Percentiles rank a stretch among this genome's conserved stretches.
phyloP scores from a whole-genome alignment of 2,888 invertebrate species.

The Rhodophaea formosa region DNA sequence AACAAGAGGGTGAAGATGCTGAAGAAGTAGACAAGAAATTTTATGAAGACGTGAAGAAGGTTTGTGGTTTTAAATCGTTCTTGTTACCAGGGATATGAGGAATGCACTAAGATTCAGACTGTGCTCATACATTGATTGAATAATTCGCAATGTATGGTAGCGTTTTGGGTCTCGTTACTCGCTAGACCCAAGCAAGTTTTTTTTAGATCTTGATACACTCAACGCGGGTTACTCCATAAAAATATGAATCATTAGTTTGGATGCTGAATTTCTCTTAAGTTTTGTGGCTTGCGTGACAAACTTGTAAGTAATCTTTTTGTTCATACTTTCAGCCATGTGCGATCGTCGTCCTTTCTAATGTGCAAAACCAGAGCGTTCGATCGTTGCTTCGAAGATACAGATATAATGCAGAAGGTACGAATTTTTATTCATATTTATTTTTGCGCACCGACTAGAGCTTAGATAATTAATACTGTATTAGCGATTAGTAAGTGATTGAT shows the following conservation, averaged over 20 bases:
- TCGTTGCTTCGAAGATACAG: constrained; percentile 67
- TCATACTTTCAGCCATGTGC: constrained; percentile 57
- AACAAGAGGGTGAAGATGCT: constrained; percentile 34
- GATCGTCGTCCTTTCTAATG: constrained; percentile 62
- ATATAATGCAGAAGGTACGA: constrained; percentile 65
- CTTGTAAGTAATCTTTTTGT: constrained; percentile 21
- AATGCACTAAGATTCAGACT: no score
- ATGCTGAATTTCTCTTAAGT: background rate
- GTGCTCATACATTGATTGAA: no score
- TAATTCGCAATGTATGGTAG: background rate
- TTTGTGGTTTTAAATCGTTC: no score
- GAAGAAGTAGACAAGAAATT: constrained; percentile 34
- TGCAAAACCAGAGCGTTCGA: constrained; percentile 61
- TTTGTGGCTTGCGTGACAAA: constrained; percentile 7
- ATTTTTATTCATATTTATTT: constrained; percentile 20
- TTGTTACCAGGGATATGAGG: no score
- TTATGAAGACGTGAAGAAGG: constrained; percentile 39
- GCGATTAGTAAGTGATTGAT: no score
- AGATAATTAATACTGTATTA: no score
- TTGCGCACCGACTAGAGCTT: background rate
- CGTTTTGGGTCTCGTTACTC: no score
- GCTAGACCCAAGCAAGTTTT: no score
- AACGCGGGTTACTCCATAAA: no score
- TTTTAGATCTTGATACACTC: background rate
- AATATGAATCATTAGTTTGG: no score